Percentiles rank a stretch among this genome's conserved stretches.
phyloP scores from a whole-genome alignment of 2,797 vertebrate species.

The Danio albolineatus region DNA sequence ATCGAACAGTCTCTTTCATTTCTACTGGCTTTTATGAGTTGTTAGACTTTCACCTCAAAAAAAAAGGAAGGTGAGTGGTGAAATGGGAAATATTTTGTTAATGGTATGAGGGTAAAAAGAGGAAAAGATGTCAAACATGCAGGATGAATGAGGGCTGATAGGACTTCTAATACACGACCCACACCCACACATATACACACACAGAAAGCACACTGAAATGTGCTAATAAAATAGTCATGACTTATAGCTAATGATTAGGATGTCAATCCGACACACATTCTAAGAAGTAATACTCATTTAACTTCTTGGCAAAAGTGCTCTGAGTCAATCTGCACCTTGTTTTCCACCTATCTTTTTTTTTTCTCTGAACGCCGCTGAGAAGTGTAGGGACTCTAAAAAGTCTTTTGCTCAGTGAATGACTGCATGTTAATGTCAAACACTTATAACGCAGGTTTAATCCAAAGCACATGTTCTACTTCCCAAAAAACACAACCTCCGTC shows the following conservation, averaged over 20 bases:
- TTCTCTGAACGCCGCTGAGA: not conserved
- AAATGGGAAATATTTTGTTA: not conserved
- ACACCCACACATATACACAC: conserved; percentile 18
- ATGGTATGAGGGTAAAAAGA: conserved; percentile 1
- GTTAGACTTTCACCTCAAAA: not conserved
- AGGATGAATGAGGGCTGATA: conserved; percentile 3
- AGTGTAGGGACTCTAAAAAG: conserved; percentile 17
- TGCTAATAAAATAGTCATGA: conserved; percentile 22
- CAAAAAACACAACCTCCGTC: conserved; percentile 64
- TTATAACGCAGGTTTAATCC: conserved; percentile 55
- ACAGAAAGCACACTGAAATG: not conserved
- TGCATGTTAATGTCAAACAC: conserved; percentile 59
- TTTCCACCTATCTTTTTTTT: conserved; percentile 29
- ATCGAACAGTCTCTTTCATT: not conserved
- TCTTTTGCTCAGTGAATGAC: conserved; percentile 27
- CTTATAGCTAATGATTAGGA: conserved; percentile 63
- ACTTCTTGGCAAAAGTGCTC: conserved; percentile 30
- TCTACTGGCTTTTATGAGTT: not conserved
- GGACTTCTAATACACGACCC: conserved; percentile 9
- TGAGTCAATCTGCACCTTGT: conserved; percentile 29
- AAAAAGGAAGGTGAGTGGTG: not conserved
- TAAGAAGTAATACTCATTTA: conserved; percentile 35
- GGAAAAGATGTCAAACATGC: conserved; percentile 4
- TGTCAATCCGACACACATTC: conserved; percentile 33
- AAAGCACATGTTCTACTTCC: conserved; percentile 61